A percentile compares a stretch with the other conserved stretches of the same genome.
Evolutionary conservation across 2,888 invertebrate genomes (phyloP).

Genomic region (Chrysodeixis includens): DNA sequence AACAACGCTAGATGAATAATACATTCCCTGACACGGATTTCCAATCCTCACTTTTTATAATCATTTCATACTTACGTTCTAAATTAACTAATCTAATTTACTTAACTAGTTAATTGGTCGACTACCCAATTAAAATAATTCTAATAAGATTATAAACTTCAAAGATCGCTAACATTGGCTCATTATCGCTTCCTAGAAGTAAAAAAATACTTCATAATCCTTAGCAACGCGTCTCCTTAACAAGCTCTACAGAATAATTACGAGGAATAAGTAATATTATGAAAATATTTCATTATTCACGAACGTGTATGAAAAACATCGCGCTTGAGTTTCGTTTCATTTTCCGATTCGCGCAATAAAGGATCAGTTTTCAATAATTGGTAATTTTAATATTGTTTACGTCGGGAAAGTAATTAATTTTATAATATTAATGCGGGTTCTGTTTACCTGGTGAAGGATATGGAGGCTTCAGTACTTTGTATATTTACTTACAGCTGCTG

Average conservation of each 20-base stretch:
- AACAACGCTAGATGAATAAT: too few relatives aligned
- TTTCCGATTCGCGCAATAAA: constrained; percentile 4
- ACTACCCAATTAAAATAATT: too few relatives aligned
- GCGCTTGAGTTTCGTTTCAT: background rate
- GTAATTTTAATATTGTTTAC: constrained; percentile 4
- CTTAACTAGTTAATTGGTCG: too few relatives aligned
- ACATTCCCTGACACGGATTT: too few relatives aligned
- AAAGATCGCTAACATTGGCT: background rate
- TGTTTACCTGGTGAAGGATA: background rate
- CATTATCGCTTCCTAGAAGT: background rate
- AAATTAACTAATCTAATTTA: too few relatives aligned
- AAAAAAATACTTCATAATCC: background rate
- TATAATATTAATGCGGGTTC: background rate
- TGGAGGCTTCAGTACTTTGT: background rate
- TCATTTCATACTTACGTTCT: too few relatives aligned
- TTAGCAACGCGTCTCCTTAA: background rate
- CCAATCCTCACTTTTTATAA: too few relatives aligned
- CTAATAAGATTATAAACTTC: background rate
- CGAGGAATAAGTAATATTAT: background rate
- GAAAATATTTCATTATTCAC: background rate
- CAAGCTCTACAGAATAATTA: background rate
- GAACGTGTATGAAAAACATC: background rate
- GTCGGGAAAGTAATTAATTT: background rate
- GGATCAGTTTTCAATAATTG: background rate
- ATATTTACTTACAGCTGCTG: background rate